Base-by-base conservation (phyloP, 2,797 vertebrate genomes). In the Acanthornis magna region DNA sequence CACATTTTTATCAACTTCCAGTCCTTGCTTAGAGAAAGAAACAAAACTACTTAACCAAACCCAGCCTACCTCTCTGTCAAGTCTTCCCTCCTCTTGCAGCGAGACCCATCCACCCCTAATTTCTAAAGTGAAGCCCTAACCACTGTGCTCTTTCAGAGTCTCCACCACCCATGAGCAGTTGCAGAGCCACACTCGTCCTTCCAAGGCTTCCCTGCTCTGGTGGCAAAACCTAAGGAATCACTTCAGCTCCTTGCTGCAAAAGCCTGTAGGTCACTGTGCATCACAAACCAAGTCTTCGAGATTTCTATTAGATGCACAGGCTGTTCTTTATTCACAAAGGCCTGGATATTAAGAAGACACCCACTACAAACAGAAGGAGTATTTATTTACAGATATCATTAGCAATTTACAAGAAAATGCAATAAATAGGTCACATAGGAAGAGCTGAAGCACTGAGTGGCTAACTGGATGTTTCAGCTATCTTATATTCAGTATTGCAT, bases 401-500 rank as follows among this genome's bases (percentile, higher is more conserved):
- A 91, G 82, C 34, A 63, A 85, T 85, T 92, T 65, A 81, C 30
- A 68, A 77, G 68, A 58, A 87, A 88, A 88, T 29, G 11, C 75
- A 91, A 77, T 62, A 62, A 92, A 65, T 7, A 18, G 43, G 47
- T 85, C 43, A 72, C 30, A 68, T 4, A 58, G 2, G 23, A 91
- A 68, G 20, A 54, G n/a, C 43, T 82, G 73, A 96, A 86, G 55
- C 34, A 22, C 60, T 13, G n/a, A 75, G 54, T 18, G 45, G 72
- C 65, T 89, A 83, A 65, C 50, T 55, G 85, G 43, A 45, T 76
- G 53, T 76, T 93, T 89, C 68, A 76, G 71, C 74, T 85, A 84
- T 72, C 78, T 91, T 74, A 63, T 94, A 85, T 89, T 93, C 81
- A 91, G 75, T 74, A 80, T 91, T 95, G 61, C 92, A 94, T 89